Conservation (phyloP, 2,113 vertebrate species). For the Otocyon megalotis region DNA sequence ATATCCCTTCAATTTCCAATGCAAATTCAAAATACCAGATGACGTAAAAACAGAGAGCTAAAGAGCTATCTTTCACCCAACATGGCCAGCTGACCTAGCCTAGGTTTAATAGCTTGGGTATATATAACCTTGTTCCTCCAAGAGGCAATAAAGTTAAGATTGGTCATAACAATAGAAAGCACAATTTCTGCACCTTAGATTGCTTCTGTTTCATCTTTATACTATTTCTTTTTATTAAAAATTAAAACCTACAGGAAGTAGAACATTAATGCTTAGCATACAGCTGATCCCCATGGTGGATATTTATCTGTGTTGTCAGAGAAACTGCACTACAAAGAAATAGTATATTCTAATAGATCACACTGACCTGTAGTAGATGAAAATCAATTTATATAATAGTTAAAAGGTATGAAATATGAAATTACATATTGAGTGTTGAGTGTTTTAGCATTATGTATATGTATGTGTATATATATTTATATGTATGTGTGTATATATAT, state of each 20-base stretch:
- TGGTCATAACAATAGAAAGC: neutral
- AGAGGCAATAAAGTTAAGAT: neutral
- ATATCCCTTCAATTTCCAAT: neutral
- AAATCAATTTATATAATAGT: neutral
- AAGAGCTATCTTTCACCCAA: neutral
- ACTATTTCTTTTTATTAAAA: constrained; percentile 15
- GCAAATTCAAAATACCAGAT: neutral
- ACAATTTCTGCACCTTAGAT: neutral
- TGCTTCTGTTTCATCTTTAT: neutral
- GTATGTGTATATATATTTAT: neutral
- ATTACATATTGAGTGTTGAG: neutral
- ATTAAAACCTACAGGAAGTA: neutral
- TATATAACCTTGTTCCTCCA: neutral
- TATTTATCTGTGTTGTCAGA: neutral
- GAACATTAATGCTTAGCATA: neutral
- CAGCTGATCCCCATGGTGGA: neutral
- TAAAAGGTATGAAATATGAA: neutral
- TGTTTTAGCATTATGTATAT: neutral
- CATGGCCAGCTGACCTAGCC: neutral
- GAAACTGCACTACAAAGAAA: neutral
- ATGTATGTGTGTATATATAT: neutral
- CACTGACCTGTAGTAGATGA: neutral
- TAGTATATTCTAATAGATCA: neutral
- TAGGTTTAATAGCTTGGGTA: neutral
- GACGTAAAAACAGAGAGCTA: neutral